Conservation (phyloP, 2,888 invertebrate species). For the Phengaris arion region DNA sequence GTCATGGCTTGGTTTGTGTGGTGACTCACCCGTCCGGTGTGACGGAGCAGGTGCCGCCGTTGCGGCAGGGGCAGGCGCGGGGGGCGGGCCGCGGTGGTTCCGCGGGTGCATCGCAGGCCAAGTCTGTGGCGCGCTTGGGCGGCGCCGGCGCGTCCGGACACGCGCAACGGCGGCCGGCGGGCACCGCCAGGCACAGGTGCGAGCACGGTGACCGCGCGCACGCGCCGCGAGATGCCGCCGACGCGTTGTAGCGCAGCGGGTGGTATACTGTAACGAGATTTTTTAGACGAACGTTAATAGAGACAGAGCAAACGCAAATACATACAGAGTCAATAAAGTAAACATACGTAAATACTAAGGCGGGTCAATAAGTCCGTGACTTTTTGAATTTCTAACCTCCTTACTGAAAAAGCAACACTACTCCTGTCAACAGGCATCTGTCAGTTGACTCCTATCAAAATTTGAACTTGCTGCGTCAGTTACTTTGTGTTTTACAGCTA, state of each 20-base stretch:
- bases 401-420: no score
- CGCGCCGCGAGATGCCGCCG: slow-evolving; percentile 77
- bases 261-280: slow-evolving; percentile 83
- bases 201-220: slow-evolving; percentile 89
- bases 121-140: slow-evolving; percentile 81
- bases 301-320: no score
- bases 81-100: slow-evolving; percentile 19
- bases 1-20: neutral
- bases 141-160: slow-evolving; percentile 88
- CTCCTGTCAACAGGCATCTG: no score
- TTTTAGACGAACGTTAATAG: neutral
- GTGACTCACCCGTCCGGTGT: slow-evolving; percentile 62
- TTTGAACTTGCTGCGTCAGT: no score
- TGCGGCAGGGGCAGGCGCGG: slow-evolving; percentile 60
- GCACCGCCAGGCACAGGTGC: slow-evolving; percentile 95
- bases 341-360: no score
- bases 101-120: slow-evolving; percentile 85
- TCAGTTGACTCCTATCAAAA: no score
- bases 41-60: slow-evolving; percentile 87
- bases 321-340: no score
- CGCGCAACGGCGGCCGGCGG: slow-evolving; percentile 91
- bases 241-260: slow-evolving; percentile 88
- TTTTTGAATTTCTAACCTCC: no score
- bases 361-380: no score
- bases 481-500: no score